A percentile compares a stretch with the other conserved stretches of the same genome.
Evolutionary conservation across 1,140 invertebrate genomes (phyloP).

Genomic region (Holotrichia oblita): DNA sequence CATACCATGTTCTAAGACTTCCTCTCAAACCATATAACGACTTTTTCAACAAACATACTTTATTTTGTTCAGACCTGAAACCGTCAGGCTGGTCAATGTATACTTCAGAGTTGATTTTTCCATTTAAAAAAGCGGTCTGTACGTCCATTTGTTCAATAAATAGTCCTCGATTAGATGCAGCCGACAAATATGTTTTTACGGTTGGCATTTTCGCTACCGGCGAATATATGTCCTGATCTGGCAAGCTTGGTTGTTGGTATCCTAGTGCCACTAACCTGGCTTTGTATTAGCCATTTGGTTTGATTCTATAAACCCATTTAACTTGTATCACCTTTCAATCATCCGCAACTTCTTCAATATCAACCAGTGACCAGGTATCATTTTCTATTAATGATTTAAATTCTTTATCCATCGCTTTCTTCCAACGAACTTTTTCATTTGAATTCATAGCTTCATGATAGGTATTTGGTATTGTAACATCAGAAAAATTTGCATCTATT

Average conservation of each 20-base stretch:
- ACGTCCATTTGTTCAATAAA: conserved; percentile 56
- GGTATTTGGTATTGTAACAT: conserved; percentile 35
- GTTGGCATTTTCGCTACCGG: conserved; percentile 18
- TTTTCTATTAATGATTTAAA: conserved; percentile 51
- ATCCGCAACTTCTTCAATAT: conserved; percentile 45
- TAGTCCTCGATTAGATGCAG: neutral
- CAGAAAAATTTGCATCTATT: conserved; percentile 35
- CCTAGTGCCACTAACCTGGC: conserved; percentile 25
- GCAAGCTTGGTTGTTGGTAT: neutral
- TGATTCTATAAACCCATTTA: conserved; percentile 58
- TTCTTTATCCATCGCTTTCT: conserved; percentile 53
- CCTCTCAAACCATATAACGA: conserved; percentile 57
- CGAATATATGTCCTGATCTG: conserved; percentile 19
- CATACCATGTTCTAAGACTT: conserved; percentile 53
- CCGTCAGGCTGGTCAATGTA: conserved; percentile 59
- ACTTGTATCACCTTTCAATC: conserved; percentile 45
- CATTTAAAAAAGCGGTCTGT: conserved; percentile 59
- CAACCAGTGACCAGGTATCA: conserved; percentile 54
- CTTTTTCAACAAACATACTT: conserved; percentile 51
- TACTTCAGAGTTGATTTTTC: conserved; percentile 56
- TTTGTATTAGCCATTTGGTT: conserved; percentile 44
- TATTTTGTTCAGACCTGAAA: conserved; percentile 44
- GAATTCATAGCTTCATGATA: conserved; percentile 41
- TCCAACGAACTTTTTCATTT: conserved; percentile 47
- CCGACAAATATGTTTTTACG: neutral